phyloP scores from a whole-genome alignment of 1,140 invertebrate species.

The Globodera rostochiensis region DNA sequence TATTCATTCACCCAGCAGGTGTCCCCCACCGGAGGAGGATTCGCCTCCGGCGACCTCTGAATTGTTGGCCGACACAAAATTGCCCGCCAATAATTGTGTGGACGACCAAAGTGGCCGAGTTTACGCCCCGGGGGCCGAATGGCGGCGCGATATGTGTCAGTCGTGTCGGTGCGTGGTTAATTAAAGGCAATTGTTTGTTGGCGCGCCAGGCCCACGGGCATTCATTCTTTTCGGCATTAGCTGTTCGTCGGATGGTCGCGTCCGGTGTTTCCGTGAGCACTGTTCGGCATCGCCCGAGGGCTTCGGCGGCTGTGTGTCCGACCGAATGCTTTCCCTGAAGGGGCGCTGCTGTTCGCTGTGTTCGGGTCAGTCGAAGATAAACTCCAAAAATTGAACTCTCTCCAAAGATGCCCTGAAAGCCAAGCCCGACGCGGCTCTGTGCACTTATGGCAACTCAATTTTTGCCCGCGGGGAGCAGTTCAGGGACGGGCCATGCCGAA shows the following conservation, averaged over 20 bases:
- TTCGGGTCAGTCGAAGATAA: slow-evolving; percentile 34
- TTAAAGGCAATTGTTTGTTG: slow-evolving; percentile 22
- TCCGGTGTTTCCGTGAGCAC: background rate
- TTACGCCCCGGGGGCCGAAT: slow-evolving; percentile 21
- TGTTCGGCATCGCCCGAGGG: slow-evolving; percentile 9
- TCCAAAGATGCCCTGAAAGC: slow-evolving; percentile 12
- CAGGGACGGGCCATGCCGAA: slow-evolving; percentile 32
- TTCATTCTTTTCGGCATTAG: background rate
- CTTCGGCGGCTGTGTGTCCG: slow-evolving; percentile 22
- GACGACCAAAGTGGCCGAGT: slow-evolving; percentile 30
- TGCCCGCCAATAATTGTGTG: slow-evolving; percentile 18
- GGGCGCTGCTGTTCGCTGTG: slow-evolving; percentile 45
- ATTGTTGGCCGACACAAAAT: background rate
- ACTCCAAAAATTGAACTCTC: background rate
- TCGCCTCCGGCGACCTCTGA: background rate
- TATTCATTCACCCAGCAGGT: slow-evolving; percentile 12
- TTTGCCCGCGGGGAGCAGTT: slow-evolving; percentile 35
- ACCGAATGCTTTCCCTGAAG: slow-evolving; percentile 34
- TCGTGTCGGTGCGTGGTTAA: slow-evolving; percentile 32
- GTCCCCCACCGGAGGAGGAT: slow-evolving; percentile 6
- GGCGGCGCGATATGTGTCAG: slow-evolving; percentile 41
- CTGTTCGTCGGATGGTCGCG: background rate
- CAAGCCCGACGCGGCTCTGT: slow-evolving; percentile 10
- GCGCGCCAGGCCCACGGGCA: background rate
- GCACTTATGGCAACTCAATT: slow-evolving; percentile 25